Base-by-base conservation (phyloP, 2,888 invertebrate species). In the Orgyia antiqua region DNA sequence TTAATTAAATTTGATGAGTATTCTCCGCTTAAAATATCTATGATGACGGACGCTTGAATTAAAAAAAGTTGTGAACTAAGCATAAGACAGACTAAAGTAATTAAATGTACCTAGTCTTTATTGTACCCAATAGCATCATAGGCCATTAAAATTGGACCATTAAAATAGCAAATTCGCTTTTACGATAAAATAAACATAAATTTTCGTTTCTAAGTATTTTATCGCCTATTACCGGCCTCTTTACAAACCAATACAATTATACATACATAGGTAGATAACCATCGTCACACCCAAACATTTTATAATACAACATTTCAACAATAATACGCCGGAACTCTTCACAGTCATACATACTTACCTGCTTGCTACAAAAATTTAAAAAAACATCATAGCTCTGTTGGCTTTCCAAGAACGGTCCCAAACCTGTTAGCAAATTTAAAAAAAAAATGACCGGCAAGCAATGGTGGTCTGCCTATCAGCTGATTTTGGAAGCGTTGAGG, bases 401-500 rank as follows among this genome's bases (percentile, higher is more conserved):
- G 6, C 34, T 48, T 51, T 51, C 51, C 34, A 20, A 51, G 51
- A 51, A 51, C 23, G 13, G 28, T 19, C 42, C 40, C 45, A 31
- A 51, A 51, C 50, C 50, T 51, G 50, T 51, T 51, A 38, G 45
- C 51, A 31, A 51, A 28, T 42, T 48, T 29, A 31, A 42, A 49
- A n/a, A 4, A 15, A 49, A 45, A 50, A 50, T 28, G 28, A 17
- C 13, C 28, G 4, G 26, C 36, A 26, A 45, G 50, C 36, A 10
- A 46, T 48, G 49, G 40, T 45, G 35, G 51, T 31, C 39, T 24
- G 33, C 33, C 37, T 38, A 43, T 51, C 50, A 51, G 50, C 50
- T 51, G 50, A 51, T 51, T 51, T 51, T 41, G 33, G 39, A 37
- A 45, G 44, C 51, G 36, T 9, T 51, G 50, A 51, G 50, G 50